These are phyloP conservation scores for Vulpes lagopus DNA, from an alignment of 2,113 vertebrate species.

Conservation along the genomic window DNA sequence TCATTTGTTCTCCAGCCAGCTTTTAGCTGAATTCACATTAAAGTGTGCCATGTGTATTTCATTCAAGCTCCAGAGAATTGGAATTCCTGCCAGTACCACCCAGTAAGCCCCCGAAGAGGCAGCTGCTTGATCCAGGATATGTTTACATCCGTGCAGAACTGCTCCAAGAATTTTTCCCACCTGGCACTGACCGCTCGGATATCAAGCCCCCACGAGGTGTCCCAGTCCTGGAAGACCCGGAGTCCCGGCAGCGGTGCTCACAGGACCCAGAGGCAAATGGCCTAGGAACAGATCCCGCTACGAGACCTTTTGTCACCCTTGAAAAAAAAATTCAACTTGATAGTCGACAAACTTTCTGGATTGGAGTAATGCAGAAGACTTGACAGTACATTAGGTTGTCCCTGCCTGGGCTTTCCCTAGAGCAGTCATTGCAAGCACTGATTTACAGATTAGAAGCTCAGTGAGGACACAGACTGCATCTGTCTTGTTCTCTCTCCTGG, in stretches of 20 bases:
- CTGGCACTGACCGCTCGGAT: neutral
- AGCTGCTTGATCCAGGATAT: neutral
- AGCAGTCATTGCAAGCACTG: neutral
- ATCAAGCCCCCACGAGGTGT: neutral
- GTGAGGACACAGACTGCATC: neutral
- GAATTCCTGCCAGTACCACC: slow-evolving; percentile 1
- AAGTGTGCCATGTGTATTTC: slow-evolving; percentile 33
- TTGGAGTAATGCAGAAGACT: neutral
- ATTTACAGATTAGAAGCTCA: neutral
- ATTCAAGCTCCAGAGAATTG: slow-evolving; percentile 40
- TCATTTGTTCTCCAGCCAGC: slow-evolving; percentile 11
- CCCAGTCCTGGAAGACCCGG: neutral
- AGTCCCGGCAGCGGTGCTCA: neutral
- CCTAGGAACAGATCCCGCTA: neutral
- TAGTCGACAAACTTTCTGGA: neutral
- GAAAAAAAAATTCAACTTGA: neutral
- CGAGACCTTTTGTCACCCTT: neutral
- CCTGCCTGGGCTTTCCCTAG: neutral
- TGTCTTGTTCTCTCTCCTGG: neutral
- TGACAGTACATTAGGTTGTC: neutral
- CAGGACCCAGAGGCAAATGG: neutral
- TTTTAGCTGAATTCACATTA: slow-evolving; percentile 45
- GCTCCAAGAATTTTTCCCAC: neutral
- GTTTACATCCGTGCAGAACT: neutral
- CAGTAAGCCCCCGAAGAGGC: neutral